Evolutionary conservation across 2,888 invertebrate species (phyloP), one percentile per base, ranked within the genome.

Genomic region (Epirrhoe alternata): DNA sequence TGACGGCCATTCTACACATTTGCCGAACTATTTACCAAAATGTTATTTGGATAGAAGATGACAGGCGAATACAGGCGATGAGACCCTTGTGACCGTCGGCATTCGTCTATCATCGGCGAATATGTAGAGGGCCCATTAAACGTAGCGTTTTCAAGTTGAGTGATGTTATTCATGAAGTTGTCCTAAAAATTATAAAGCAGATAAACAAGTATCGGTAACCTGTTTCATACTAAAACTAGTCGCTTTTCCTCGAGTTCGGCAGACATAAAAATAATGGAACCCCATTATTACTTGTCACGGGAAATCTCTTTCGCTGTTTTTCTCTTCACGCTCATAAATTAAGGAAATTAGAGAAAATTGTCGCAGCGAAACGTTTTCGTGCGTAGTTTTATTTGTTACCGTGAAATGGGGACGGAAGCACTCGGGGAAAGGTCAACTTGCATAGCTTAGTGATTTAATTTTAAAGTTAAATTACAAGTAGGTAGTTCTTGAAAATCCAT

Each of bases 261-360:
- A 77, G 81, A 81, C 69, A 68, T 80, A 77, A 42, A 72, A 73
- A 64, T 69, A 72, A 75, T 76, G 74, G 77, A 79, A 77, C 59
- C 58, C 65, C 72, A 72, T 74, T 71, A 72, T 71, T 74, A 65
- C 67, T 67, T 70, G 72, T 72, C 71, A 63, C 54, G 52, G 68
- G 57, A 70, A 73, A 72, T 73, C 69, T 72, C 65, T 69, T 66
- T 52, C 65, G 68, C 62, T 67, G 68, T 71, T 72, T 68, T 71
- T 74, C 69, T 69, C 64, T 72, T 70, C 68, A 72, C 69, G 70
- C 64, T 71, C 70, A 65, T 74, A 66, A 69, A 68, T 69, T 72
- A 70, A 54, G 62, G 56, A 68, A 74, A 70, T 72, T 63, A 72
- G 57, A 66, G 64, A 54, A 58, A 66, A 71, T 68, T 64, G 57